These are phyloP conservation scores for Zosterops borbonicus DNA, from an alignment of 2,113 vertebrate species.

Conservation along the genomic window DNA sequence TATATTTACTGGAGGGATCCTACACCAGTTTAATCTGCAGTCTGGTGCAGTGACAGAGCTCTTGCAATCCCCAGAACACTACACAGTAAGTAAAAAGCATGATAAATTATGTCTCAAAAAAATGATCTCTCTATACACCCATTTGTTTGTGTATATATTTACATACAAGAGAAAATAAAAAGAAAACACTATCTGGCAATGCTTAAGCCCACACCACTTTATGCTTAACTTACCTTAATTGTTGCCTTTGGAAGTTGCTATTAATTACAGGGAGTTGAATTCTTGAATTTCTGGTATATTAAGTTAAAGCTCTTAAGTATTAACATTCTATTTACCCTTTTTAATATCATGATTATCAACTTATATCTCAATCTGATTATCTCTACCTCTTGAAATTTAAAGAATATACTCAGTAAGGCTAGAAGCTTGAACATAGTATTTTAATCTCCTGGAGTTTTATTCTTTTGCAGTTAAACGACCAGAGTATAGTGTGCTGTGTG, in stretches of 20 bases:
- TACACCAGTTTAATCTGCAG: constrained; percentile 75
- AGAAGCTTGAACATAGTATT: not conserved
- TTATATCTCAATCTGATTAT: not conserved
- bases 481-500: constrained; percentile 72
- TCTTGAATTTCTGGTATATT: not conserved
- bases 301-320: not conserved
- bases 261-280: not conserved
- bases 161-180: not conserved
- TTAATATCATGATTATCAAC: not conserved
- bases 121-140: not conserved
- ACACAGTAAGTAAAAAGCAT: constrained; percentile 67
- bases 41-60: constrained; percentile 74
- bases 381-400: not conserved
- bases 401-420: not conserved
- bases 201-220: not conserved
- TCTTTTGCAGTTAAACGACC: constrained; percentile 59
- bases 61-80: constrained; percentile 67
- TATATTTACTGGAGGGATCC: constrained; percentile 69
- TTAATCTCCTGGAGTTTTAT: not conserved
- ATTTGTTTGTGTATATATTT: not conserved
- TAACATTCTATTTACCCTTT: not conserved
- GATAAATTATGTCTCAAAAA: not conserved
- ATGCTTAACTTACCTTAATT: not conserved
- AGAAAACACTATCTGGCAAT: not conserved
- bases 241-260: not conserved